Base-by-base conservation (phyloP, 2,113 vertebrate species). In the Phrynosoma platyrhinos region DNA sequence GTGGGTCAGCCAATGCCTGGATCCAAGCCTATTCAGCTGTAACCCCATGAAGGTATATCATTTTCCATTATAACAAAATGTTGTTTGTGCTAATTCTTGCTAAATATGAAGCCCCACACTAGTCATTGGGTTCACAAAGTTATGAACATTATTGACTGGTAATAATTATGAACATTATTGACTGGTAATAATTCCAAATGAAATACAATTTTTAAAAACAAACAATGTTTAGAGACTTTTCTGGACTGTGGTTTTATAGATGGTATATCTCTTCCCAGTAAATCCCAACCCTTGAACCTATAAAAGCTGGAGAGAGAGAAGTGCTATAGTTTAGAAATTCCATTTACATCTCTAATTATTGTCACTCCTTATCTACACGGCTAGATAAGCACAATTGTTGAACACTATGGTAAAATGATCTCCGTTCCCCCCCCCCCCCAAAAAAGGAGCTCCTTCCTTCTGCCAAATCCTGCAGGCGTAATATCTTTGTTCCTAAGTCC, bases 381-480 rank as follows among this genome's bases (percentile, higher is more conserved):
- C 71, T 55, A 68, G 88, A 88, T 79, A 93, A 93, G 82, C 84
- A 84, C 85, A 94, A 92, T 94, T 95, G 93, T 92, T 87, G 91
- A 91, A 83, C 89, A 1, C 93, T 95, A 92, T 91, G 85, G 90
- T 92, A 90, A 94, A 94, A 92, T 91, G 66, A 82, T 94, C 90
- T 91, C 78, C 78, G 77, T 32, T 74, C 92, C 91, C n/a, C n/a
- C n/a, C n/a, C n/a, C n/a, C n/a, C n/a, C n/a, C n/a, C n/a, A 88
- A 94, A 85, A 91, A 91, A 89, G 72, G 89, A 92, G 89, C 83
- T 90, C 84, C 78, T 85, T 91, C 91, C 91, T 89, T 58, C 64
- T 85, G 92, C 95, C 93, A 96, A 91, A 89, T 91, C 92, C 90
- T 92, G 84, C 82, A 88, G 94, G 85, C 90, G 91, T 92, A 92